phyloP scores from a whole-genome alignment of 2,113 vertebrate genomes.

The Cercocebus atys region DNA sequence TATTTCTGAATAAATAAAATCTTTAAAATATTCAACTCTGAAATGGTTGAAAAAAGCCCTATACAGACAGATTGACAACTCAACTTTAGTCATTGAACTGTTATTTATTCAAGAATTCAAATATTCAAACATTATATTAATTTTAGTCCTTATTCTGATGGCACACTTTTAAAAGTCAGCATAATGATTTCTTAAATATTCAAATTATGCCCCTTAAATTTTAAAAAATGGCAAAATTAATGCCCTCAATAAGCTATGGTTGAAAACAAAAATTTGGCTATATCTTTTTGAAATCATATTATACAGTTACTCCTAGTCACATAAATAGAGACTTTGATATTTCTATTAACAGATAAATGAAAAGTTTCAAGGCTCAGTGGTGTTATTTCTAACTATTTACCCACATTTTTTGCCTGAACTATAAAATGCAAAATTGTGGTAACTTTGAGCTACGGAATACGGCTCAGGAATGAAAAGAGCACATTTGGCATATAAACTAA shows the following conservation, averaged over 20 bases:
- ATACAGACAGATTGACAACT: not conserved
- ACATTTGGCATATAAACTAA: not conserved
- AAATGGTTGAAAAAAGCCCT: not conserved
- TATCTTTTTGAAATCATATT: not conserved
- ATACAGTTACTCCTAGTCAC: not conserved
- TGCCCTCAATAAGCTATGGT: not conserved
- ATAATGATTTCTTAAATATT: not conserved
- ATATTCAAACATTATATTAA: slow-evolving; percentile 37
- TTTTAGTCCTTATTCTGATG: slow-evolving; percentile 37
- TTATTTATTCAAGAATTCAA: slow-evolving; percentile 42
- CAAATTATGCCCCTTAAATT: not conserved
- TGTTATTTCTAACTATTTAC: not conserved
- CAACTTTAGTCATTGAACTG: not conserved
- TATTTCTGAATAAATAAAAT: slow-evolving; percentile 35
- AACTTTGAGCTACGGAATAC: not conserved
- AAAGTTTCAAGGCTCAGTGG: not conserved
- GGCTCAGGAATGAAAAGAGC: not conserved
- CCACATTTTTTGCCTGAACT: not conserved
- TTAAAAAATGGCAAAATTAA: not conserved
- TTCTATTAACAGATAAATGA: not conserved
- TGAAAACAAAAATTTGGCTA: not conserved
- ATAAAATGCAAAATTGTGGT: not conserved
- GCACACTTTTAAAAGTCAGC: not conserved
- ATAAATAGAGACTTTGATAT: not conserved
- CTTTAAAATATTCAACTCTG: slow-evolving; percentile 40